phyloP scores from a whole-genome alignment of 2,113 vertebrate species.

The Bostrychus sinensis region DNA sequence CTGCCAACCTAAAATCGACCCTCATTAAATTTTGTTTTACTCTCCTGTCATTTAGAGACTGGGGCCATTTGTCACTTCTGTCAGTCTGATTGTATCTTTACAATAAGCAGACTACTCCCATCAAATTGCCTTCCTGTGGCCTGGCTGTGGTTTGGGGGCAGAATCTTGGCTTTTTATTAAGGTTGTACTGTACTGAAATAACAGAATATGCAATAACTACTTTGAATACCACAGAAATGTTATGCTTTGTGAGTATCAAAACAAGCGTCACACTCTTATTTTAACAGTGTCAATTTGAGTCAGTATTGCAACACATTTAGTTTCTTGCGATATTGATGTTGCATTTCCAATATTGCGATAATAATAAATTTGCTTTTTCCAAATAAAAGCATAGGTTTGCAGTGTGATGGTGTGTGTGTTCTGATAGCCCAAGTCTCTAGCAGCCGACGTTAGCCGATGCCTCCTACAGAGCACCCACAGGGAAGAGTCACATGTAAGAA shows the following conservation, averaged over 20 bases:
- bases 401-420: conserved; percentile 11
- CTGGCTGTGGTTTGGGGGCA: background rate
- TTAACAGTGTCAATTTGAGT: no score
- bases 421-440: conserved; percentile 37
- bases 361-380: background rate
- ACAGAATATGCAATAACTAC: no score
- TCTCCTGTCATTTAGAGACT: conserved; percentile 56
- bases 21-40: conserved; percentile 66
- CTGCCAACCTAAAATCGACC: conserved; percentile 54
- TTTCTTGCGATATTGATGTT: no score
- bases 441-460: conserved; percentile 39
- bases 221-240: no score
- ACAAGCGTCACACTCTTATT: no score
- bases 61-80: conserved; percentile 67
- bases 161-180: background rate
- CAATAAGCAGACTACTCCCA: conserved; percentile 27
- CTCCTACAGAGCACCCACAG: conserved; percentile 48
- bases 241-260: no score
- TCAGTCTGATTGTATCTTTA: conserved; percentile 64
- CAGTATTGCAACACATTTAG: no score
- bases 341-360: no score
- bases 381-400: background rate
- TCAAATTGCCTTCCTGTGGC: conserved; percentile 51
- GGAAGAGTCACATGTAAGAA: conserved; percentile 37
- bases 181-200: no score